These are phyloP conservation scores for Orbicella faveolata DNA, from an alignment of 64 coral and sea anemone genomes.

Conservation along the genomic window DNA sequence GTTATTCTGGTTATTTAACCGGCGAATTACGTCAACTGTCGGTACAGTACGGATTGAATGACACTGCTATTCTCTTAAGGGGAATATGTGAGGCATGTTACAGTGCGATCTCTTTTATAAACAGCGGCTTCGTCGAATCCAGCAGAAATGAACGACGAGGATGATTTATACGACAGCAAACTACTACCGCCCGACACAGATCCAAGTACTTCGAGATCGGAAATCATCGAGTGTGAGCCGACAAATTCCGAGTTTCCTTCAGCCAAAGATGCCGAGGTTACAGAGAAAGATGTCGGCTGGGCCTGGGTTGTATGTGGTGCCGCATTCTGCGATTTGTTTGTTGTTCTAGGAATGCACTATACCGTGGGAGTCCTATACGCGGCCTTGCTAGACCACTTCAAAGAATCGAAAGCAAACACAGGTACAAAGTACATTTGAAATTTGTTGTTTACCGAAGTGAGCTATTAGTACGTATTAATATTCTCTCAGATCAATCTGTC, in stretches of 20 bases:
- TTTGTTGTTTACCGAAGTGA: background rate
- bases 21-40: too few relatives aligned
- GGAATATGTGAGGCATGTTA: background rate
- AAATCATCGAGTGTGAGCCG: background rate
- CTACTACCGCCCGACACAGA: background rate
- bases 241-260: slow-evolving; percentile 5
- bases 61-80: background rate
- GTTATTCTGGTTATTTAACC: too few relatives aligned
- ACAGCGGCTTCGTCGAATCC: background rate
- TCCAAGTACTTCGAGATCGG: background rate
- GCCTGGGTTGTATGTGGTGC: slow-evolving; percentile 90
- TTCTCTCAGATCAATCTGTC: background rate
- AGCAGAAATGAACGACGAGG: slow-evolving; percentile 12
- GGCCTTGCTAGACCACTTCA: slow-evolving; percentile 84
- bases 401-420: slow-evolving; percentile 70
- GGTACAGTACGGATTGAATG: background rate
- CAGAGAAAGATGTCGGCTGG: slow-evolving; percentile 72
- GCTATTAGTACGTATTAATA: background rate
- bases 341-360: slow-evolving; percentile 88
- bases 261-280: slow-evolving; percentile 30
- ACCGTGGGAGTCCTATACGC: slow-evolving; percentile 87
- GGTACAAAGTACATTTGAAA: slow-evolving; percentile 45
- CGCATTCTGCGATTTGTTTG: slow-evolving; percentile 87
- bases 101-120: background rate
- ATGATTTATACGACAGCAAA: background rate